phyloP scores from a whole-genome alignment of 2,113 vertebrate genomes.

The Arvicanthis niloticus region DNA sequence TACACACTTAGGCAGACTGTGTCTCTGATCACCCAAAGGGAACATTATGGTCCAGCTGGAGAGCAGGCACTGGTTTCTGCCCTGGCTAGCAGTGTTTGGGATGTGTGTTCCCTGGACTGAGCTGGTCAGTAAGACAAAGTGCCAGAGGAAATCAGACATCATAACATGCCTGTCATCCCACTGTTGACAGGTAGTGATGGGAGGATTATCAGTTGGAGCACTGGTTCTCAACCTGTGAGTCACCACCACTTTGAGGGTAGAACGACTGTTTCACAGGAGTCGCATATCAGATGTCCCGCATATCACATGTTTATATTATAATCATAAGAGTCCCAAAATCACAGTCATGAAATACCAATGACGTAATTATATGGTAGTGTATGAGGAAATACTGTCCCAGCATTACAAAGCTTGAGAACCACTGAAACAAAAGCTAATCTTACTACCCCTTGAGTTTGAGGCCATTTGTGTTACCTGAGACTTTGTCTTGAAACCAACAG shows the following conservation, averaged over 20 bases:
- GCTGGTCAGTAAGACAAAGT: too few relatives aligned
- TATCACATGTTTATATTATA: not conserved
- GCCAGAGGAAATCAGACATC: not conserved
- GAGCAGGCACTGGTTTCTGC: too few relatives aligned
- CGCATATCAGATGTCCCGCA: too few relatives aligned
- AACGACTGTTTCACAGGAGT: too few relatives aligned
- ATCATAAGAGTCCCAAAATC: not conserved
- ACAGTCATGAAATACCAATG: not conserved
- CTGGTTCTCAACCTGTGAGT: too few relatives aligned
- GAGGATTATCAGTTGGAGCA: too few relatives aligned
- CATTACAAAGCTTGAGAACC: too few relatives aligned
- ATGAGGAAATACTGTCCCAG: not conserved
- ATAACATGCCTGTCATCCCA: not conserved
- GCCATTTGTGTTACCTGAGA: too few relatives aligned
- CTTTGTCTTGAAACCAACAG: not conserved
- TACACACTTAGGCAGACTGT: too few relatives aligned
- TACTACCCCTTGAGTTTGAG: not conserved
- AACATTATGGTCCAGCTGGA: too few relatives aligned
- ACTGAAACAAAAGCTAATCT: accelerated
- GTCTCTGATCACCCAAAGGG: not conserved
- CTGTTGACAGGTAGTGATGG: not conserved
- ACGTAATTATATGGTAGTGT: not conserved
- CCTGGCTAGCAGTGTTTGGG: not conserved
- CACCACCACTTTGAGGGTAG: too few relatives aligned
- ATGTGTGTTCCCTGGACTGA: too few relatives aligned